These are phyloP conservation scores for Phoeniculus purpureus DNA, from an alignment of 2,797 vertebrate species.

Conservation along the genomic window DNA sequence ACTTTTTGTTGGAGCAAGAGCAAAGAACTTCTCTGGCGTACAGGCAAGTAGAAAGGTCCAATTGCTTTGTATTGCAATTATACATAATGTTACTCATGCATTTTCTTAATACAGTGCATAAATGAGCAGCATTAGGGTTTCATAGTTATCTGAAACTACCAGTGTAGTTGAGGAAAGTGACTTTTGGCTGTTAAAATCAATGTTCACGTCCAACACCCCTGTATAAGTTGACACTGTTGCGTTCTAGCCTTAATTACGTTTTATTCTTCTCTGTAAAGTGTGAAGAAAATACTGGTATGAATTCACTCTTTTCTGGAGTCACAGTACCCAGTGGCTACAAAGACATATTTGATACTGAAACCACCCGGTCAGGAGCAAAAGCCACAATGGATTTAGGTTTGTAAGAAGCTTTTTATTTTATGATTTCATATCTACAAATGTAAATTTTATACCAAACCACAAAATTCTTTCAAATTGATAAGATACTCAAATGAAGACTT, in stretches of 20 bases:
- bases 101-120: not conserved
- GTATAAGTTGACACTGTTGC: not conserved
- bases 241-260: slow-evolving; percentile 27
- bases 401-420: slow-evolving; percentile 6
- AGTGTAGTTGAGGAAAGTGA: not conserved
- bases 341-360: slow-evolving; percentile 46
- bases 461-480: not conserved
- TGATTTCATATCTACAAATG: not conserved
- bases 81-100: not conserved
- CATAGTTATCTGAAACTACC: not conserved
- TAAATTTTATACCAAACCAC: not conserved
- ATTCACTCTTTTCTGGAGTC: not conserved
- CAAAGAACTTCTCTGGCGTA: not conserved
- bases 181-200: slow-evolving; percentile 17
- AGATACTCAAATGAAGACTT: not conserved
- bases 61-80: not conserved
- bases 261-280: slow-evolving; percentile 53
- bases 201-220: not conserved
- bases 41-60: not conserved
- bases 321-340: slow-evolving; percentile 29
- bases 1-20: not conserved
- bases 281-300: slow-evolving; percentile 55
- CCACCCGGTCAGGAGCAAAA: slow-evolving; percentile 27
- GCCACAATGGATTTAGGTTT: slow-evolving; percentile 65
- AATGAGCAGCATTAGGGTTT: slow-evolving; percentile 8